Percentiles rank a stretch among this genome's conserved stretches.
Conservation (phyloP, 2,113 vertebrate genomes). For the Nerophis ophidion region DNA sequence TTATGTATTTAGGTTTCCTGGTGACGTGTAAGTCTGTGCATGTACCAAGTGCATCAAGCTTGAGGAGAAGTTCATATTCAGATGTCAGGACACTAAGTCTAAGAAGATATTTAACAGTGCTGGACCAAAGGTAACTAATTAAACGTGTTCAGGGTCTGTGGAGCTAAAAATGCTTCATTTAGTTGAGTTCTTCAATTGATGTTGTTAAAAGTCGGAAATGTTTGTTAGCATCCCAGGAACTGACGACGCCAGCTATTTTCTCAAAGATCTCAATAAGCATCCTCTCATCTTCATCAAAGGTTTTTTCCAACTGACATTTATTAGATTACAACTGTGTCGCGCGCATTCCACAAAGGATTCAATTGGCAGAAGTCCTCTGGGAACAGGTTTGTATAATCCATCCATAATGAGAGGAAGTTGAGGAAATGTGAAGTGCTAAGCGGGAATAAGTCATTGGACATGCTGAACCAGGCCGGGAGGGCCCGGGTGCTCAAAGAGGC, state of each 20-base stretch:
- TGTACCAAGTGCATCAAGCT: no score
- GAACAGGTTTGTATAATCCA: conserved; percentile 69
- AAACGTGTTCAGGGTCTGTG: no score
- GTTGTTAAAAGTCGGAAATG: no score
- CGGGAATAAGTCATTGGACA: conserved; percentile 64
- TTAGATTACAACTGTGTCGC: conserved; percentile 71
- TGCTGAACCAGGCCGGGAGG: conserved; percentile 50
- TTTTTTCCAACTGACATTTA: conserved; percentile 65
- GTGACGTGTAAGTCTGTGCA: no score
- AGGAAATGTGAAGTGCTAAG: conserved; percentile 52
- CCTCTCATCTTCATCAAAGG: conserved; percentile 61
- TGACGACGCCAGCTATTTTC: conserved; percentile 40
- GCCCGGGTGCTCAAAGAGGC: conserved; percentile 44
- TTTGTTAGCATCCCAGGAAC: conserved; percentile 7
- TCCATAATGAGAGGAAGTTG: conserved; percentile 62
- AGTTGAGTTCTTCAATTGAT: no score
- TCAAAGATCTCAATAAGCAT: conserved; percentile 57
- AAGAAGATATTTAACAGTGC: no score
- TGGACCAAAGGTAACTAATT: no score
- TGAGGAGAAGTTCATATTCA: no score
- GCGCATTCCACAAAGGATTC: conserved; percentile 66
- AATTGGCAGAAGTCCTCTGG: conserved; percentile 61
- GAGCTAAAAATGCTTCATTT: no score
- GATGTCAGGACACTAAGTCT: no score
- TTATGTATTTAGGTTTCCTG: no score